Evolutionary conservation across 2,113 vertebrate genomes (phyloP).

Genomic region (Seriola rivoliana): DNA sequence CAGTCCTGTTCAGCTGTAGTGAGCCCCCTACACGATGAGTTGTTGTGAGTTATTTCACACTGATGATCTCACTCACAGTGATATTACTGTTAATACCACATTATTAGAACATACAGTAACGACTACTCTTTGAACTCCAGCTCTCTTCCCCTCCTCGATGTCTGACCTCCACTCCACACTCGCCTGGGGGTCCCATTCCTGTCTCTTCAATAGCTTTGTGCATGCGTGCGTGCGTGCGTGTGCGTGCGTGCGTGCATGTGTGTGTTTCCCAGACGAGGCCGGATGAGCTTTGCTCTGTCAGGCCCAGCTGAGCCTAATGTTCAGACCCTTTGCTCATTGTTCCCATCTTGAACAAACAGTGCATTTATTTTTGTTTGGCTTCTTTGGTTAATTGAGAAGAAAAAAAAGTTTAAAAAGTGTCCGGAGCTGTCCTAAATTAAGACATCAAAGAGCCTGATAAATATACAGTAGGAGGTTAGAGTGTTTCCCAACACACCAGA

Average conservation of each 20-base stretch:
- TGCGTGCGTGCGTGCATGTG: slow-evolving; percentile 48
- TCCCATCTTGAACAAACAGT: slow-evolving; percentile 83
- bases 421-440: slow-evolving; percentile 75
- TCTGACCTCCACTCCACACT: slow-evolving; percentile 66
- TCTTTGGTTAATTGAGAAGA: slow-evolving; percentile 72
- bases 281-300: slow-evolving; percentile 75
- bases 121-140: slow-evolving; percentile 38
- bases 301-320: slow-evolving; percentile 75
- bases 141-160: slow-evolving; percentile 46
- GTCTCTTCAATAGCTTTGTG: slow-evolving; percentile 52
- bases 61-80: not conserved
- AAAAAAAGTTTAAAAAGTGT: slow-evolving; percentile 60
- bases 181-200: slow-evolving; percentile 62
- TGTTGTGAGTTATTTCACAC: not conserved
- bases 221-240: slow-evolving; percentile 28
- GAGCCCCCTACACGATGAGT: not conserved
- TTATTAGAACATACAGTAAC: slow-evolving; percentile 37
- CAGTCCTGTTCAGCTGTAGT: not conserved
- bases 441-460: slow-evolving; percentile 77
- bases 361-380: slow-evolving; percentile 75
- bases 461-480: slow-evolving; percentile 59
- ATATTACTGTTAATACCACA: slow-evolving; percentile 9
- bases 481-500: slow-evolving; percentile 26
- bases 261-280: slow-evolving; percentile 78
- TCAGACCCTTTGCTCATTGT: slow-evolving; percentile 83